Base-by-base conservation (phyloP, 2,797 vertebrate species). In the Garrulus glandarius region DNA sequence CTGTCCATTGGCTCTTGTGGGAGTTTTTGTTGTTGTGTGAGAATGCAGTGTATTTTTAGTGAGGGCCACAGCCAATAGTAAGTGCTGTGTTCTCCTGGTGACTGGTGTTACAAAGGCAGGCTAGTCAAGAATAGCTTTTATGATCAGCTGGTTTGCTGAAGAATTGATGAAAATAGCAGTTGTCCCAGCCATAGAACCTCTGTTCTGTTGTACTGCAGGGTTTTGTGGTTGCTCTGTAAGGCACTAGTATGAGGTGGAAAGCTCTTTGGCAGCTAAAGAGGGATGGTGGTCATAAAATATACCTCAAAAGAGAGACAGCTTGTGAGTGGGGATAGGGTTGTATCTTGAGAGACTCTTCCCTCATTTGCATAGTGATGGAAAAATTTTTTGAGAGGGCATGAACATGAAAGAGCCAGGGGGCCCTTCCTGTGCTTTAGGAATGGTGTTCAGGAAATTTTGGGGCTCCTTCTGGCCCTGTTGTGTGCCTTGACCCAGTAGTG, bases 1-100 rank as follows among this genome's bases (percentile, higher is more conserved):
- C 95, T 94, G 89, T 96, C 96, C 96, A 30, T 87, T 92, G 96
- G 96, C 94, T 88, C 84, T 96, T 85, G 81, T 95, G 96, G 93
- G 90, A 97, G 93, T 95, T 95, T 96, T 91, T 95, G 96, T 96
- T 96, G 95, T 96, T 92, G 85, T 97, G 96, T 93, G 95, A 97
- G 96, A 98, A 96, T 90, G 95, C 68, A 70, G 96, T 76, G 84
- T 97, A 96, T 97, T 98, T 98, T 98, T 97, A 98, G 96, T 34
- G 24, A 93, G 95, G 96, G 95, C 85, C 63, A 93, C 76, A 88
- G 92, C 97, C 95, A 95, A 81, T 88, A 74, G 52, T 71, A 34
- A 74, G 76, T 89, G 82, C 81, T 95, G 82, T 86, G 86, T 60
- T 94, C 93, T 97, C 94, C 72, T 87, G 94, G 65, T 15, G 67